These are phyloP conservation scores for Neoitamus cyanurus DNA, from an alignment of 2,888 invertebrate species.

Conservation along the genomic window DNA sequence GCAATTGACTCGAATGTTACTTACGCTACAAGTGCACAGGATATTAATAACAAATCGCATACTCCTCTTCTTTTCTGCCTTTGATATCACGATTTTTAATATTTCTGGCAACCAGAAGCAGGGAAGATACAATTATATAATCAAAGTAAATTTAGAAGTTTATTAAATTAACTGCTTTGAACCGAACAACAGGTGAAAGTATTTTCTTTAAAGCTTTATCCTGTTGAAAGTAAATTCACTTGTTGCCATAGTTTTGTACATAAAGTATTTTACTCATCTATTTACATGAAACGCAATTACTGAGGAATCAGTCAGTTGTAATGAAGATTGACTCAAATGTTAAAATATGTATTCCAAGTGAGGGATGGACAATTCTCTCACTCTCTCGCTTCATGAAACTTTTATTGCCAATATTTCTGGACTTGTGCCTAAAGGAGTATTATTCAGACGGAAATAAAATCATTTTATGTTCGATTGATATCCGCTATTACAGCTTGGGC, in stretches of 20 bases:
- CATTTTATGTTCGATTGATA: not conserved
- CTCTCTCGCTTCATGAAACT: not conserved
- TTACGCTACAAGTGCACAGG: not conserved
- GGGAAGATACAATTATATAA: not conserved
- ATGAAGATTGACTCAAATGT: not conserved
- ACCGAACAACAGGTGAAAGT: not conserved
- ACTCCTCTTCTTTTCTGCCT: not conserved
- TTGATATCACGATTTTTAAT: not conserved
- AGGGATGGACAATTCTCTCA: not conserved
- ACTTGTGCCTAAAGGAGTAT: not conserved
- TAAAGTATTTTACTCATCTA: not conserved
- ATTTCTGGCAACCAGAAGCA: not conserved
- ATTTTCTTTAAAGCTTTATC: not conserved
- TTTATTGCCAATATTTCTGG: not conserved
- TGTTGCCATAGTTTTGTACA: not conserved
- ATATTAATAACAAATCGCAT: not conserved
- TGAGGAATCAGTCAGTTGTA: not conserved
- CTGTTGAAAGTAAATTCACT: not conserved
- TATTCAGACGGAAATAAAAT: not conserved
- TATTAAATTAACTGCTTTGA: not conserved
- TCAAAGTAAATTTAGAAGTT: not conserved
- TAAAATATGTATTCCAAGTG: not conserved
- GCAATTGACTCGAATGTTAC: not conserved
- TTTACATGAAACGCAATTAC: not conserved
- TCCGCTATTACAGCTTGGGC: not conserved